A percentile compares a stretch with the other conserved stretches of the same genome.
phyloP scores from a whole-genome alignment of 37 sponge, comb jelly and placozoan species.

The Ephydatia muelleri region DNA sequence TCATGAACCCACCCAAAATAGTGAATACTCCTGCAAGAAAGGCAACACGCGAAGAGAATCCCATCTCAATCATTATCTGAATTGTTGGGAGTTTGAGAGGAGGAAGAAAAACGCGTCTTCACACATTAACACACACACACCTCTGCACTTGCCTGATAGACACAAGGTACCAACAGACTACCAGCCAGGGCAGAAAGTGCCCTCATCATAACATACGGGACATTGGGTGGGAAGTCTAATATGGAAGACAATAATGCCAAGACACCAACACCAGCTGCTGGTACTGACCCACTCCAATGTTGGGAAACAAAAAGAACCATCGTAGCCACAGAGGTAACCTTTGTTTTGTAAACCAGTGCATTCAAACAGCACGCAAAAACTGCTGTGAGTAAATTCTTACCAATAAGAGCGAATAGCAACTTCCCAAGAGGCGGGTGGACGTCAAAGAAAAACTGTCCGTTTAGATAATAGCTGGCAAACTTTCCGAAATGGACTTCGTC shows the following conservation, averaged over 20 bases:
- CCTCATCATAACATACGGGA: conserved; percentile 71
- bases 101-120: neutral
- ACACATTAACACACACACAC: neutral
- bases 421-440: conserved; percentile 90
- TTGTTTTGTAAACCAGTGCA: neutral
- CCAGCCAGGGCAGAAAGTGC: conserved; percentile 58
- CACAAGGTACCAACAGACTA: conserved; percentile 52
- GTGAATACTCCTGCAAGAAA: conserved; percentile 73
- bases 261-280: neutral
- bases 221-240: conserved; percentile 47
- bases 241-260: neutral
- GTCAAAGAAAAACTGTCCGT: conserved; percentile 80
- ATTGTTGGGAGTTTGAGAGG: neutral
- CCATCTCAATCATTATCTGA: conserved; percentile 77
- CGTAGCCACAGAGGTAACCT: conserved; percentile 69
- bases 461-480: conserved; percentile 77
- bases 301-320: conserved; percentile 67
- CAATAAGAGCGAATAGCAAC: conserved; percentile 67
- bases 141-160: conserved; percentile 58
- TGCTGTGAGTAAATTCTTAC: conserved; percentile 13
- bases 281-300: conserved; percentile 63
- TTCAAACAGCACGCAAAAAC: neutral
- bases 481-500: conserved; percentile 93
- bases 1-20: conserved; percentile 57
- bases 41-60: conserved; percentile 64